These are phyloP conservation scores for Pangasianodon hypophthalmus DNA, from an alignment of 2,113 vertebrate species.

Conservation along the genomic window DNA sequence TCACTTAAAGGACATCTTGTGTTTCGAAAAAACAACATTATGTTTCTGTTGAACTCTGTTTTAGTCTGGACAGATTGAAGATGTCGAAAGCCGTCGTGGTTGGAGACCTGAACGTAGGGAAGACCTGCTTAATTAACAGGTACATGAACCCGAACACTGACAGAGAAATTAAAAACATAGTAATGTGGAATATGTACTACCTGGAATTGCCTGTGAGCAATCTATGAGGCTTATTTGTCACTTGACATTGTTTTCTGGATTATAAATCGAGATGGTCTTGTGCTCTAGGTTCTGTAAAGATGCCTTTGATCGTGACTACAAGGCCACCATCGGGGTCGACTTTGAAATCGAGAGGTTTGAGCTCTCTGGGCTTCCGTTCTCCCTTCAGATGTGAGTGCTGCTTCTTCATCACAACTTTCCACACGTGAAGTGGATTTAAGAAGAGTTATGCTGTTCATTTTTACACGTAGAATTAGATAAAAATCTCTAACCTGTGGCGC, in stretches of 20 bases:
- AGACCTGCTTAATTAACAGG: constrained; percentile 93
- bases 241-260: neutral
- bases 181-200: neutral
- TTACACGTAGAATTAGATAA: neutral
- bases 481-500: neutral
- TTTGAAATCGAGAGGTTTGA: constrained; percentile 93
- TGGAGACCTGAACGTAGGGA: constrained; percentile 89
- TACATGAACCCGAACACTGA: constrained; percentile 48
- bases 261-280: neutral
- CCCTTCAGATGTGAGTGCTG: constrained; percentile 87
- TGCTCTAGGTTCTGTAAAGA: constrained; percentile 88
- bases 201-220: neutral
- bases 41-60: constrained; percentile 11
- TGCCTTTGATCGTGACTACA: constrained; percentile 85
- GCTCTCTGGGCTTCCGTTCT: constrained; percentile 81
- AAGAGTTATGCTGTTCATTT: neutral
- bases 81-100: constrained; percentile 91
- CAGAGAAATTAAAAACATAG: neutral
- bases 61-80: constrained; percentile 76
- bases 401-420: neutral
- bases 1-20: neutral
- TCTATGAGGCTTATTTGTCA: neutral
- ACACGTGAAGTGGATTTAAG: neutral
- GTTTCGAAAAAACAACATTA: neutral
- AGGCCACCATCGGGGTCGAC: constrained; percentile 92